These are phyloP conservation scores for Scomberomorus guttatus DNA, from an alignment of 2,797 vertebrate genomes.

Conservation along the genomic window DNA sequence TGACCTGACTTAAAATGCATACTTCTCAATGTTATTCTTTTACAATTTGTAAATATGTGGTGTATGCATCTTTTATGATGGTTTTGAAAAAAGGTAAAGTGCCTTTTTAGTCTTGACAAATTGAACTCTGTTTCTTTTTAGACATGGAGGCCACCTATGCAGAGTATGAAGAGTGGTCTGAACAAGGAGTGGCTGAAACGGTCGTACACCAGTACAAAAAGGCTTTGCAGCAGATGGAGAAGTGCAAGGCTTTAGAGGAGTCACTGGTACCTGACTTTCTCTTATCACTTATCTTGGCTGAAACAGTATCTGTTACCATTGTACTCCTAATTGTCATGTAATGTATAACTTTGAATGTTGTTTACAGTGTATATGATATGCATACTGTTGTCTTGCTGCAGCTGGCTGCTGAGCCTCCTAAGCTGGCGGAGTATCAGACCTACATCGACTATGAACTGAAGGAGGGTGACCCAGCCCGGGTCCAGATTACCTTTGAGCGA, in stretches of 20 bases:
- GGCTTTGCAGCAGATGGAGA: slow-evolving; percentile 90
- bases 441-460: slow-evolving; percentile 96
- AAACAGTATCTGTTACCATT: not conserved
- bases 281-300: not conserved
- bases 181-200: slow-evolving; percentile 87
- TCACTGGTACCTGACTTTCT: slow-evolving; percentile 87
- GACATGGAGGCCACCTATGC: slow-evolving; percentile 94
- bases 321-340: not conserved
- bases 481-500: slow-evolving; percentile 95
- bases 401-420: slow-evolving; percentile 93
- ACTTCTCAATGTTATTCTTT: not conserved
- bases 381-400: slow-evolving; percentile 67
- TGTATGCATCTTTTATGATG: not conserved
- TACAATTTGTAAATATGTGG: not conserved
- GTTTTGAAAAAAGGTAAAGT: not conserved
- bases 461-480: slow-evolving; percentile 93
- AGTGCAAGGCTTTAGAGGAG: slow-evolving; percentile 90
- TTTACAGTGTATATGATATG: not conserved
- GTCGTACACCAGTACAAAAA: slow-evolving; percentile 89
- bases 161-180: slow-evolving; percentile 96
- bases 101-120: not conserved
- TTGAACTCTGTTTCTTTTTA: slow-evolving; percentile 65
- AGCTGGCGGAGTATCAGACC: slow-evolving; percentile 93
- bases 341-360: not conserved
- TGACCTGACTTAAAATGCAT: not conserved